Conservation (phyloP, 2,888 invertebrate species). For the Villa cingulata region DNA sequence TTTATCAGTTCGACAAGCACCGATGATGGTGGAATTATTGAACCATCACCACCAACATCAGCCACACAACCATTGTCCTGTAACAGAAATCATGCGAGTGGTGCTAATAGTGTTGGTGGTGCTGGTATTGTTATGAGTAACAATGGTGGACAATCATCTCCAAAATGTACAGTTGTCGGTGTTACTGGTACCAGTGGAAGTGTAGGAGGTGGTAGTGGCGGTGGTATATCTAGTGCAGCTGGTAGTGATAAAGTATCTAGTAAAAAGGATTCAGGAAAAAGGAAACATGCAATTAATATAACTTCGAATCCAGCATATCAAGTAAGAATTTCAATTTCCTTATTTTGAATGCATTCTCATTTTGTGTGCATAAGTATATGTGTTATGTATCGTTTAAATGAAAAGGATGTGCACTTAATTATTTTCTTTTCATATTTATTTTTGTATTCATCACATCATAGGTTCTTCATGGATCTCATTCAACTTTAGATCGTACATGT, state of each 20-base stretch:
- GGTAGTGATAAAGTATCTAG: slow-evolving; percentile 4
- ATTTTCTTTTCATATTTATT: too few relatives aligned
- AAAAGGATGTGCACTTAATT: too few relatives aligned
- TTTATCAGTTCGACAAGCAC: slow-evolving; percentile 22
- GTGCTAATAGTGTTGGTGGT: not conserved
- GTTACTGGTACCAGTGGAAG: slow-evolving; percentile 1
- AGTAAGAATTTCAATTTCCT: slow-evolving; percentile 14
- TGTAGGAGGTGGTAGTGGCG: slow-evolving; percentile 1
- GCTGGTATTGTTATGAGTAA: not conserved
- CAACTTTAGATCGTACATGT: slow-evolving; percentile 34
- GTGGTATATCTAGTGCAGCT: slow-evolving; percentile 1
- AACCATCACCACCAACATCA: not conserved
- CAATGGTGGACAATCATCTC: not conserved
- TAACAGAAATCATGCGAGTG: not conserved
- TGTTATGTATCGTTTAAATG: too few relatives aligned
- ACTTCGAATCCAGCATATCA: slow-evolving; percentile 37
- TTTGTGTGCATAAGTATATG: not conserved
- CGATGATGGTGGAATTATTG: slow-evolving; percentile 8
- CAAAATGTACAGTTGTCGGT: not conserved
- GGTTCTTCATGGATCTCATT: slow-evolving; percentile 34
- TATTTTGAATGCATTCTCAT: not conserved
- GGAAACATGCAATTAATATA: slow-evolving; percentile 35
- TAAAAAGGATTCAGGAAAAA: slow-evolving; percentile 14
- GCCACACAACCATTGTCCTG: not conserved
- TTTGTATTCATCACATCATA: too few relatives aligned